Evolutionary conservation across 2,113 vertebrate species (phyloP).

Genomic region (Lethenteron reissneri): DNA sequence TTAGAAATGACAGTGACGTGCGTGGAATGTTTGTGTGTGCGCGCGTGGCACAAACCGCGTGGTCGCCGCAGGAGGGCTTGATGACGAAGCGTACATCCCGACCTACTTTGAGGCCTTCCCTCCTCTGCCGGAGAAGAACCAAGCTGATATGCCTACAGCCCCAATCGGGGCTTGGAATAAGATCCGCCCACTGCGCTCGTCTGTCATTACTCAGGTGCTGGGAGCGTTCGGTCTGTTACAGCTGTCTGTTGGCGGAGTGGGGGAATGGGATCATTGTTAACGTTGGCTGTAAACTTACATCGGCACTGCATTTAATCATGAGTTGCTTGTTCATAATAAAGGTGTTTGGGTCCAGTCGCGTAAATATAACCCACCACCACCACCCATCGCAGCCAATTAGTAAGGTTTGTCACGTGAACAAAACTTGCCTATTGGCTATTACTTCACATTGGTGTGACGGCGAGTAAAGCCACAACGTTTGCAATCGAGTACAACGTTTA

Average conservation of each 20-base stretch:
- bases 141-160: slow-evolving; percentile 54
- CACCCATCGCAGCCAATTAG: neutral
- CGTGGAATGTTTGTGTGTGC: neutral
- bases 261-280: slow-evolving; percentile 10
- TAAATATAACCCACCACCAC: neutral
- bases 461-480: too few relatives aligned
- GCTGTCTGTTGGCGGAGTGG: too few relatives aligned
- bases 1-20: neutral
- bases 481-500: too few relatives aligned
- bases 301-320: neutral
- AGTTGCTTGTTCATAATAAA: neutral
- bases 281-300: neutral
- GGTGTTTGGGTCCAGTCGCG: neutral
- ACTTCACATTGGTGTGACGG: too few relatives aligned
- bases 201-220: slow-evolving; percentile 82
- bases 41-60: slow-evolving; percentile 12
- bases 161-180: slow-evolving; percentile 69
- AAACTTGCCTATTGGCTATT: too few relatives aligned
- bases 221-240: too few relatives aligned
- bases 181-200: slow-evolving; percentile 86
- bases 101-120: slow-evolving; percentile 98
- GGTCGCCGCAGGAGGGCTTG: slow-evolving; percentile 45
- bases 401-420: too few relatives aligned
- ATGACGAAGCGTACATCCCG: slow-evolving; percentile 78
- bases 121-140: slow-evolving; percentile 80